These are phyloP conservation scores for Thalpophila matura DNA, from an alignment of 2,888 invertebrate species.

Conservation along the genomic window DNA sequence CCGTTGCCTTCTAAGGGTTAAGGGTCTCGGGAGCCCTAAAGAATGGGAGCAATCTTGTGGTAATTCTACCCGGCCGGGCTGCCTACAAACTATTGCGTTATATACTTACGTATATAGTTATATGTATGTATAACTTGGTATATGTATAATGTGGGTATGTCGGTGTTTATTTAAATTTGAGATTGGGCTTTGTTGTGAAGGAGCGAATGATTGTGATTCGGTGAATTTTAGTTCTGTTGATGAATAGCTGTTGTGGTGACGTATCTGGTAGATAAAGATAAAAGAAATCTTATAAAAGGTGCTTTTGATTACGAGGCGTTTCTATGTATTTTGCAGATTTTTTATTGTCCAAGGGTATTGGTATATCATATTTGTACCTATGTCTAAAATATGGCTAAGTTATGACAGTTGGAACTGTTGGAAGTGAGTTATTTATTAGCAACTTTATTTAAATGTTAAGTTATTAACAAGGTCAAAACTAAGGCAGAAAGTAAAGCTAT, in stretches of 20 bases:
- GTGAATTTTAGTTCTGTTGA: slow-evolving; percentile 28
- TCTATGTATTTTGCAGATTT: too few species aligned
- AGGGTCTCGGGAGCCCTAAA: slow-evolving; percentile 75
- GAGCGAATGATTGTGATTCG: slow-evolving; percentile 36
- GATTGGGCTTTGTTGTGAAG: slow-evolving; percentile 27
- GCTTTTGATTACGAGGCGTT: too few species aligned
- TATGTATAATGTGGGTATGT: slow-evolving; percentile 9
- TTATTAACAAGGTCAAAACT: too few species aligned
- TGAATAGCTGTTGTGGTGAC: background rate
- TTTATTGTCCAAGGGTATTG: too few species aligned
- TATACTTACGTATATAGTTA: slow-evolving; percentile 39
- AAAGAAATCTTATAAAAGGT: too few species aligned
- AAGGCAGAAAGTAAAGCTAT: too few species aligned
- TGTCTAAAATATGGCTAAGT: too few species aligned
- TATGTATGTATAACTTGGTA: slow-evolving; percentile 8
- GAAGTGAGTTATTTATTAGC: too few species aligned
- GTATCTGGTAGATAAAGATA: too few species aligned
- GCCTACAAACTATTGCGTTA: slow-evolving; percentile 71
- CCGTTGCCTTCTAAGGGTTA: slow-evolving; percentile 70
- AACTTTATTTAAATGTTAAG: too few species aligned
- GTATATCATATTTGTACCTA: too few species aligned
- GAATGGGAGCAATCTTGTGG: slow-evolving; percentile 86
- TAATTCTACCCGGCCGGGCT: slow-evolving; percentile 75
- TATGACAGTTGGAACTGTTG: too few species aligned
- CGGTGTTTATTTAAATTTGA: slow-evolving; percentile 46